Conservation (phyloP, 2,113 vertebrate species). For the Chlamydotis undulata region DNA sequence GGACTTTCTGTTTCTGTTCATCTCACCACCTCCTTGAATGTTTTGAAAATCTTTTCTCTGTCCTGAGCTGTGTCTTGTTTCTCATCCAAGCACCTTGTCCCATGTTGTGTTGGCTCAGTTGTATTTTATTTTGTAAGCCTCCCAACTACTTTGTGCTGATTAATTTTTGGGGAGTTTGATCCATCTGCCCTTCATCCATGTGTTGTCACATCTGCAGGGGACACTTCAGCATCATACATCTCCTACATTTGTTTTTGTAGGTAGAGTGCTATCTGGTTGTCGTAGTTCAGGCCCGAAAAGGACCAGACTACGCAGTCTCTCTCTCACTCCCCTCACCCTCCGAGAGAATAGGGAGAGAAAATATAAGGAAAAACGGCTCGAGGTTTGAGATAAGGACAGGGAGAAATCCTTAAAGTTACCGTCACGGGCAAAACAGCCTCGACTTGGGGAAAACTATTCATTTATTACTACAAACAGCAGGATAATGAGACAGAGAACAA, state of each 20-base stretch:
- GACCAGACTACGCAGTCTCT: too few species aligned
- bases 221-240: not conserved
- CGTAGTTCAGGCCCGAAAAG: too few species aligned
- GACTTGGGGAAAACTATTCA: too few species aligned
- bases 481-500: too few species aligned
- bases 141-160: not conserved
- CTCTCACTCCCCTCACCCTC: too few species aligned
- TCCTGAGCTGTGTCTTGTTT: not conserved
- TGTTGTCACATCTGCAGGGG: not conserved
- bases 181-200: not conserved
- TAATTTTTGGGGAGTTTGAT: fast-evolving
- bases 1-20: not conserved
- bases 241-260: not conserved
- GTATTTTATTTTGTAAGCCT: not conserved
- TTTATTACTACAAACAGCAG: too few species aligned
- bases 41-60: not conserved
- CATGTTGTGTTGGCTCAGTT: not conserved
- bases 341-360: too few species aligned
- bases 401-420: too few species aligned
- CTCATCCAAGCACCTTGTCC: not conserved
- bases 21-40: not conserved
- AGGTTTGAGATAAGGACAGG: too few species aligned
- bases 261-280: not conserved
- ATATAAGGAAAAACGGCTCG: too few species aligned
- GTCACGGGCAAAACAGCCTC: too few species aligned